Base-by-base conservation (phyloP, 2,888 invertebrate genomes). In the Agrotis clavis region DNA sequence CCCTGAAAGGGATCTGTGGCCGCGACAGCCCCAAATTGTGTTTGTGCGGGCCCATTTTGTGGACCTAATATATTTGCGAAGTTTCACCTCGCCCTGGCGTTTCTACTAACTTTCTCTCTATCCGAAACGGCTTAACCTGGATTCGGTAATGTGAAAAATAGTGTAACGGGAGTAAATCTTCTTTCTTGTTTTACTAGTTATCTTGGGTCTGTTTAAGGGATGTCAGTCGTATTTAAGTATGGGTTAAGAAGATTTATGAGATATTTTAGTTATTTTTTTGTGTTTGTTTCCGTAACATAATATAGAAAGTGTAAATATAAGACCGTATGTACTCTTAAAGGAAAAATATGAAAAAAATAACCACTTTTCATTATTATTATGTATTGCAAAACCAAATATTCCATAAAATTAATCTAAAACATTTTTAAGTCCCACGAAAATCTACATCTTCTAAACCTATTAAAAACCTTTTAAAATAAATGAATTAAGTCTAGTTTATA, bases 1-100 rank as follows among this genome's bases (percentile, higher is more conserved):
- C 65, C 71, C 53, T 71, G 56, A 45, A 76, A 79, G 63, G 65
- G 67, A 69, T n/a, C 30, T n/a, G 48, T 7, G 76, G 59, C 65
- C 61, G 66, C 78, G 83, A 85, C 83, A 81, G 76, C 70, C 72
- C 76, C 77, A 87, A 89, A 89, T 90, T 89, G 82, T 88, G 84
- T 91, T 89, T 89, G 86, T 79, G 69, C 74, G 67, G 77, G 85
- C 70, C 82, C 82, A 85, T 86, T 85, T 78, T 79, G 79, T 66
- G 70, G 64, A 78, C 72, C 74, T 88, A 88, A 91, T 90, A 87
- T 88, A 91, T 89, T 87, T 87, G 81, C 86, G 74, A 83, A 85
- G 81, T 83, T 82, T 79, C 69, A 60, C 79, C 81, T 64, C 66
- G 63, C 62, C 57, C n/a, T 30, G 51, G 50, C 62, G 53, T 59